Conservation (phyloP, 2,888 invertebrate species). For the Drosophila neonasuta region DNA sequence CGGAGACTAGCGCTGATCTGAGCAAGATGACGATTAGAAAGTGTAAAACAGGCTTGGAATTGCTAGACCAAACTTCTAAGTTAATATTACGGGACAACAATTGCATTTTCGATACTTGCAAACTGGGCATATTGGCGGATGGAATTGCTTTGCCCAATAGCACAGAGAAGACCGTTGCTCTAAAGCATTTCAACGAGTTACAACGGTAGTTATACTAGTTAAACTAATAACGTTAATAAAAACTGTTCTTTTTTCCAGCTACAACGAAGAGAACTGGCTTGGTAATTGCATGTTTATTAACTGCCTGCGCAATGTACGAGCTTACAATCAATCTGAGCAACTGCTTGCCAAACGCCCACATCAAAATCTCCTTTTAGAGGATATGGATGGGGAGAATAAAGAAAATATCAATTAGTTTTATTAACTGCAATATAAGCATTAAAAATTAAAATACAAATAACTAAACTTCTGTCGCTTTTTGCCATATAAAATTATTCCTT, state of each 20-base stretch:
- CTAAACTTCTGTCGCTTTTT: background rate
- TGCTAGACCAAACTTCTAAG: slow-evolving; percentile 72
- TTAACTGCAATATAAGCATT: slow-evolving; percentile 10
- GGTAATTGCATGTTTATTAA: slow-evolving; percentile 57
- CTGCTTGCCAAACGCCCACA: slow-evolving; percentile 51
- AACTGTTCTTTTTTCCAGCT: slow-evolving; percentile 32
- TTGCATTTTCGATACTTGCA: slow-evolving; percentile 80
- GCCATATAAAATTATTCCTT: too few species aligned
- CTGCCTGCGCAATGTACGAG: slow-evolving; percentile 51
- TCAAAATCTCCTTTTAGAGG: slow-evolving; percentile 53
- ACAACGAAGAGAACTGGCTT: slow-evolving; percentile 49
- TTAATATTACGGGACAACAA: slow-evolving; percentile 83
- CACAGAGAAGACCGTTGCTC: slow-evolving; percentile 49
- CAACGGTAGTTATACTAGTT: slow-evolving; percentile 37
- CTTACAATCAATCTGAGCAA: slow-evolving; percentile 55
- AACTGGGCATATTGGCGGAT: slow-evolving; percentile 84
- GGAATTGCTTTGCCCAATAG: slow-evolving; percentile 71
- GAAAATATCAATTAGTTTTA: slow-evolving; percentile 56
- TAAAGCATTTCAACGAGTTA: slow-evolving; percentile 52
- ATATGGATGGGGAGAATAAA: slow-evolving; percentile 59
- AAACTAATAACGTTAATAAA: background rate
- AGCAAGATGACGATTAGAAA: slow-evolving; percentile 42
- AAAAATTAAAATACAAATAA: slow-evolving; percentile 26
- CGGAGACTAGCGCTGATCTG: slow-evolving; percentile 36
- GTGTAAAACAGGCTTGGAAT: slow-evolving; percentile 64